Conservation (phyloP, 2,113 vertebrate genomes). For the Laticauda colubrina region DNA sequence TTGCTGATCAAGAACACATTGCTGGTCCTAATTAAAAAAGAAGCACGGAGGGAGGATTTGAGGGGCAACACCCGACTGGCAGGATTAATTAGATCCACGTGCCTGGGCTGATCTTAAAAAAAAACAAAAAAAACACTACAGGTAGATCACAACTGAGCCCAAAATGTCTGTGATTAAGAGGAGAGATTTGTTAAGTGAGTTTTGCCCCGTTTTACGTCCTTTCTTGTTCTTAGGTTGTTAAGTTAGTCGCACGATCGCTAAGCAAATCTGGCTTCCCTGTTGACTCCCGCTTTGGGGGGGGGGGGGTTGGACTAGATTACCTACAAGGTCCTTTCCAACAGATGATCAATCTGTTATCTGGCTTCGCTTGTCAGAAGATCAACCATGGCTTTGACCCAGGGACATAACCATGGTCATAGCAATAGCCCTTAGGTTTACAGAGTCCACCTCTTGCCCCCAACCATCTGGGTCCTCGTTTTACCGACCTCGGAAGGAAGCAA, state of each 20-base stretch:
- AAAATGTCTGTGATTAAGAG: background rate
- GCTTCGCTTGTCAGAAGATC: background rate
- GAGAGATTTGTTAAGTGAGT: background rate
- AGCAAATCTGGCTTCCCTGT: background rate
- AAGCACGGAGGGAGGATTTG: slow-evolving; percentile 34
- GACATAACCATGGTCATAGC: background rate
- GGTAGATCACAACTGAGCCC: background rate
- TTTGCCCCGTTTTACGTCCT: background rate
- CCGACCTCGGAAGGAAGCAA: too few relatives aligned
- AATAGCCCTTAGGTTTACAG: too few relatives aligned
- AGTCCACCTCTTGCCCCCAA: too few relatives aligned
- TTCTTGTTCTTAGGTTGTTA: background rate
- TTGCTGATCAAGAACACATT: slow-evolving; percentile 57
- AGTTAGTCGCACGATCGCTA: fast-evolving
- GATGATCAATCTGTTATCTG: too few relatives aligned
- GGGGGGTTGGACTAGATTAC: too few relatives aligned
- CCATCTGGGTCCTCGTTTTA: too few relatives aligned
- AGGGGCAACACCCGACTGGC: slow-evolving; percentile 9
- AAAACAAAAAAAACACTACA: background rate
- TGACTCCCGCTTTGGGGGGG: background rate
- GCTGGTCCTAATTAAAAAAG: slow-evolving; percentile 66
- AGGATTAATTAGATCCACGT: background rate
- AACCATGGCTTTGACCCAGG: too few relatives aligned
- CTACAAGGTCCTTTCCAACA: too few relatives aligned
- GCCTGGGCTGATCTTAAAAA: background rate